These are phyloP conservation scores for Podarcis siculus DNA, from an alignment of 2,797 vertebrate species.

Conservation along the genomic window DNA sequence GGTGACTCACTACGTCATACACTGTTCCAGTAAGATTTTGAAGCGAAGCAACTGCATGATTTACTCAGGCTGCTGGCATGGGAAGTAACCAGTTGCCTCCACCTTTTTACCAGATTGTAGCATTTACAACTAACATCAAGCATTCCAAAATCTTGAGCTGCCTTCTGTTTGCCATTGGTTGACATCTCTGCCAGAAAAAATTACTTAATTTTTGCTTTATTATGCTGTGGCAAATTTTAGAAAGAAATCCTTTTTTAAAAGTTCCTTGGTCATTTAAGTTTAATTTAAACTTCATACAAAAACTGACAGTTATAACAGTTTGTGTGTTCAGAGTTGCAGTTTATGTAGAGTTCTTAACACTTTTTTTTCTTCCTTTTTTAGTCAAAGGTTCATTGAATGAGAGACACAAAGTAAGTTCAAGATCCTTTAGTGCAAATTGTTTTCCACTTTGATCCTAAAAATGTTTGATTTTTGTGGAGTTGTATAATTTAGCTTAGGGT, in stretches of 20 bases:
- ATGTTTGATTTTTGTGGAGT: neutral
- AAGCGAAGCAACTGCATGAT: neutral
- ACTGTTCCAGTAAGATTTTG: neutral
- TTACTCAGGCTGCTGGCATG: neutral
- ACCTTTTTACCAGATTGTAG: neutral
- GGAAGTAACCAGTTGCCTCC: too few species aligned
- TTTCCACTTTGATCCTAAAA: neutral
- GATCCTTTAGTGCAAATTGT: neutral
- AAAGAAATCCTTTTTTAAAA: neutral
- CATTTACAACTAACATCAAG: neutral
- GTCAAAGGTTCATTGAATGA: slow-evolving; percentile 69
- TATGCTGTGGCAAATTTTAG: slow-evolving; percentile 4
- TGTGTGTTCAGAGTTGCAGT: neutral
- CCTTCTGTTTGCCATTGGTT: neutral
- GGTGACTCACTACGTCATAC: neutral
- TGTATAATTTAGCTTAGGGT: neutral
- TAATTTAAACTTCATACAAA: neutral
- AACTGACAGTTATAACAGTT: neutral
- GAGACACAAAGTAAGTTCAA: slow-evolving; percentile 71
- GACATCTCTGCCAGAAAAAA: neutral
- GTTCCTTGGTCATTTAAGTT: neutral
- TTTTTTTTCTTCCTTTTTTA: slow-evolving; percentile 51
- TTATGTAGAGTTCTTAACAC: slow-evolving; percentile 8
- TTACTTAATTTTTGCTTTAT: slow-evolving; percentile 26
- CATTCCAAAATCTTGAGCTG: slow-evolving; percentile 12